Percentiles rank a stretch among this genome's conserved stretches.
These are phyloP conservation scores for Lochmaea crataegi DNA, from an alignment of 2,888 invertebrate genomes.

Conservation along the genomic window DNA sequence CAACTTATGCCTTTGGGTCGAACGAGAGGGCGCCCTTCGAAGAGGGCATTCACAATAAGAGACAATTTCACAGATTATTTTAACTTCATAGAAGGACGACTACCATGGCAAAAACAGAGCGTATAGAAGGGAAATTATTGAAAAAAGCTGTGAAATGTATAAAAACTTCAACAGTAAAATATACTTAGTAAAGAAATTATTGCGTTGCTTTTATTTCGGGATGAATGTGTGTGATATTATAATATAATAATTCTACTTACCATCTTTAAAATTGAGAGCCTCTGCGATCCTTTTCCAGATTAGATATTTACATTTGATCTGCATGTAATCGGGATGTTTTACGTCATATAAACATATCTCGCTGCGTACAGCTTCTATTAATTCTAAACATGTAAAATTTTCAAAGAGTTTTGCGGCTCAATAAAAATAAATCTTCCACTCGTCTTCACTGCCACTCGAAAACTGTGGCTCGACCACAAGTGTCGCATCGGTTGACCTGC, in stretches of 20 bases:
- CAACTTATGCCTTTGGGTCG: constrained; percentile 31
- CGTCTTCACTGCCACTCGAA: constrained; percentile 24
- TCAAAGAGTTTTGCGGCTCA: too few relatives aligned
- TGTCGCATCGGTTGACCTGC: constrained; percentile 15
- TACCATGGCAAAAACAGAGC: constrained; percentile 16
- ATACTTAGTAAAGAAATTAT: constrained; percentile 8
- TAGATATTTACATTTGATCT: too few relatives aligned
- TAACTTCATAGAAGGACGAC: constrained; percentile 12
- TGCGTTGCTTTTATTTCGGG: neutral
- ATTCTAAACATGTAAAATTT: neutral
- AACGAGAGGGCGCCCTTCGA: constrained; percentile 55
- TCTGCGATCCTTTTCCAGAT: constrained; percentile 27
- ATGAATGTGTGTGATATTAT: constrained; percentile 9
- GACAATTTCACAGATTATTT: constrained; percentile 20
- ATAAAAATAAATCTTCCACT: constrained; percentile 3
- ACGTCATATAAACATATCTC: constrained; percentile 6
- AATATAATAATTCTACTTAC: constrained; percentile 15
- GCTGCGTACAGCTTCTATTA: constrained; percentile 14
- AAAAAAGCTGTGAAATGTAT: constrained; percentile 6
- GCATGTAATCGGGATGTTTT: constrained; percentile 28
- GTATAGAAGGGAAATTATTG: constrained; percentile 1
- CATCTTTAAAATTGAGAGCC: constrained; percentile 27
- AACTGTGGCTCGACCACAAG: constrained; percentile 18
- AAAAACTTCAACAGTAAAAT: too few relatives aligned
- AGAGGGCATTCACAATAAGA: constrained; percentile 30